Percentiles rank a stretch among this genome's conserved stretches.
Conservation (phyloP, 2,888 invertebrate genomes). For the Chaitophorus viminalis region DNA sequence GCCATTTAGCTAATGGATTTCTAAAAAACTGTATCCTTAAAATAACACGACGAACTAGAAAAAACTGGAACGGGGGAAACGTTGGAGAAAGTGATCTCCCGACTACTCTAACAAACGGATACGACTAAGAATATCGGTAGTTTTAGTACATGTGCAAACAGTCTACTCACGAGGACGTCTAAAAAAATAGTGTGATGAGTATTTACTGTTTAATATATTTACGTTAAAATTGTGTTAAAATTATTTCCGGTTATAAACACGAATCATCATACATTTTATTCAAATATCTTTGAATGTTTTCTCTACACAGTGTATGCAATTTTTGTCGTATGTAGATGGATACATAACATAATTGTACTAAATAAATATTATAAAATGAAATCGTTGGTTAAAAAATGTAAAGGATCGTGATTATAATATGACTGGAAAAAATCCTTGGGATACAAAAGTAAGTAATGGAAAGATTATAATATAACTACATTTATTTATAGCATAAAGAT, state of each 20-base stretch:
- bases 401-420: conserved; percentile 31
- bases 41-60: conserved; percentile 3
- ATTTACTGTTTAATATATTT: background rate
- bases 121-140: conserved; percentile 15
- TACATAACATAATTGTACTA: background rate
- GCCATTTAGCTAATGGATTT: conserved; percentile 47
- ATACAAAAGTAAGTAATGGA: conserved; percentile 47
- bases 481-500: background rate
- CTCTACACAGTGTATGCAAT: background rate
- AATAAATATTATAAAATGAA: background rate
- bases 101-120: conserved; percentile 34
- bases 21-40: conserved; percentile 46
- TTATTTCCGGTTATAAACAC: background rate
- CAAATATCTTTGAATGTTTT: background rate
- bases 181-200: background rate
- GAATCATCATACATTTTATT: background rate
- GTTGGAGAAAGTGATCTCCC: conserved; percentile 59
- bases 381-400: conserved; percentile 30
- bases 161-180: conserved; percentile 43
- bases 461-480: background rate
- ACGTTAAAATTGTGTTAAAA: background rate
- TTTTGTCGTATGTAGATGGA: background rate
- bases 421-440: conserved; percentile 59
- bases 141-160: conserved; percentile 59
- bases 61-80: conserved; percentile 59